Percentiles rank a stretch among this genome's conserved stretches.
phyloP scores from a whole-genome alignment of 2,797 vertebrate genomes.

The Gymnodraco acuticeps region DNA sequence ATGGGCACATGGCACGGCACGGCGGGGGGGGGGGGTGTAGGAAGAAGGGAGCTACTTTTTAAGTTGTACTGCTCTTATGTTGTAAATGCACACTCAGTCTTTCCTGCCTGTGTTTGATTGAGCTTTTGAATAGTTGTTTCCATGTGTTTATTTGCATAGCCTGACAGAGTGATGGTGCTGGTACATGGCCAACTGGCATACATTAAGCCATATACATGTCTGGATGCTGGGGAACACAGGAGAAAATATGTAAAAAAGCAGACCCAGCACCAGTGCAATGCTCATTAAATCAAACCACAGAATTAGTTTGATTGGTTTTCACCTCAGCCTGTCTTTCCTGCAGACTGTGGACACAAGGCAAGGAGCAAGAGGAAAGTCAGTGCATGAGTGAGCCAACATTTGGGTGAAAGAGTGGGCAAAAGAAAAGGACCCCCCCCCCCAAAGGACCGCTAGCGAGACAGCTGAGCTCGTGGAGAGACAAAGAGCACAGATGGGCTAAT shows the following conservation, averaged over 20 bases:
- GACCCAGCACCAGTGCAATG: conserved; percentile 12
- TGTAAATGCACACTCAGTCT: background rate
- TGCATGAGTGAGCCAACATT: conserved; percentile 65
- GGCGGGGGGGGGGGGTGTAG: conserved; percentile 1
- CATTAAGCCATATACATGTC: conserved; percentile 43
- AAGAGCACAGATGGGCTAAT: conserved; percentile 77
- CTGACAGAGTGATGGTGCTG: conserved; percentile 14
- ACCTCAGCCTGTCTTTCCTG: conserved; percentile 21
- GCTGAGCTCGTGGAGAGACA: conserved; percentile 83
- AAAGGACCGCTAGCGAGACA: conserved; percentile 82
- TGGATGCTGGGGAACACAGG: conserved; percentile 23
- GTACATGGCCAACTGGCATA: conserved; percentile 40
- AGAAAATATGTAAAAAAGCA: conserved; percentile 30
- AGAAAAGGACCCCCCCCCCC: conserved; percentile 58
- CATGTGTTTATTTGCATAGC: conserved; percentile 57
- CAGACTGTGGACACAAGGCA: conserved; percentile 62
- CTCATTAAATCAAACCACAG: conserved; percentile 29
- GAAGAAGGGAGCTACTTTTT: conserved; percentile 27
- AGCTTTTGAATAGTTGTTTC: conserved; percentile 25
- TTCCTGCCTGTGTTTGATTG: conserved; percentile 30
- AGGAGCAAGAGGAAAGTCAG: conserved; percentile 73
- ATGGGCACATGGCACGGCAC: conserved; percentile 35
- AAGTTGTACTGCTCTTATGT: background rate
- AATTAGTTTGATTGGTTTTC: conserved; percentile 21
- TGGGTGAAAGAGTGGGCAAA: conserved; percentile 67